A percentile compares a stretch with the other conserved stretches of the same genome.
Conservation (phyloP, 2,113 vertebrate species). For the Microtus montanus region DNA sequence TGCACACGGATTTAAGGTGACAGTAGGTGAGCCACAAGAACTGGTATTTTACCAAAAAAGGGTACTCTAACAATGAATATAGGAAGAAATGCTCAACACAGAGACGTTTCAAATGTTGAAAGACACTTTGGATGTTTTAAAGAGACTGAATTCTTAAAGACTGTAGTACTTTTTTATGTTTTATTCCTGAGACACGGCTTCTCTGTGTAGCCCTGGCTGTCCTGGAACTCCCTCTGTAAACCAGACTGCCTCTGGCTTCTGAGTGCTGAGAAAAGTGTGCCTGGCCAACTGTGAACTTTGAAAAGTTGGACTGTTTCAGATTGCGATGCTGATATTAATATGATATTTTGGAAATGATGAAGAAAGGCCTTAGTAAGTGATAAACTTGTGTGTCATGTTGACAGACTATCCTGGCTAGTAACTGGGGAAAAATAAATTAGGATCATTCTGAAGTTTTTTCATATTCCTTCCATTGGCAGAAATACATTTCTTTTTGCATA, state of each 20-base stretch:
- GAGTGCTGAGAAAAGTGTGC: not conserved
- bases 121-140: not conserved
- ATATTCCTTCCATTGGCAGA: not conserved
- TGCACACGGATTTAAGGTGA: not conserved
- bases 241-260: not conserved
- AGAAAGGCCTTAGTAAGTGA: not conserved
- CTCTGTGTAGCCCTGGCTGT: not conserved
- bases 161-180: not conserved
- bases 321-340: not conserved
- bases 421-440: not conserved
- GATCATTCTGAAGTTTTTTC: not conserved
- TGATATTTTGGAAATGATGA: not conserved
- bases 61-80: not conserved
- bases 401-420: not conserved
- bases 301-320: not conserved
- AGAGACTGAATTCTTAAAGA: not conserved
- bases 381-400: not conserved
- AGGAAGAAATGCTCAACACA: not conserved
- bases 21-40: not conserved
- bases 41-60: not conserved
- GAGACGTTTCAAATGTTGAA: not conserved
- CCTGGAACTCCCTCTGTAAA: not conserved
- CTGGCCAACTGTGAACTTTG: not conserved
- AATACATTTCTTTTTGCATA: not conserved
- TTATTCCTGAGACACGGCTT: not conserved